Evolutionary conservation across 30 jellyfish, hydroid and myxozoan genomes (phyloP).

Genomic region (Aurelia aurita): DNA sequence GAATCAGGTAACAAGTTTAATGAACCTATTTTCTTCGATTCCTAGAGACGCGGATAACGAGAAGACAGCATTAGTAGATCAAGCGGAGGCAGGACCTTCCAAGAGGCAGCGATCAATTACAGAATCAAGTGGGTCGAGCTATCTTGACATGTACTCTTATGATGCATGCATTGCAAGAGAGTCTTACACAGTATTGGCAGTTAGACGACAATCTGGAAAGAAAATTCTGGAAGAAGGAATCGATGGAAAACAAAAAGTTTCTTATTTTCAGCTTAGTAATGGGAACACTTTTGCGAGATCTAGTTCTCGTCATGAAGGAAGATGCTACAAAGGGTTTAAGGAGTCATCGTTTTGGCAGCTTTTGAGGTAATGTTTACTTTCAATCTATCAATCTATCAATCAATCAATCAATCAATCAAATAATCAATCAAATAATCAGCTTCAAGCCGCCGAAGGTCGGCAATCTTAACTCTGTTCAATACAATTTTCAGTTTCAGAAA

Average conservation of each 20-base stretch:
- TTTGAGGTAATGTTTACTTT: neutral
- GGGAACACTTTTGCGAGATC: conserved; percentile 5
- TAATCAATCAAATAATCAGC: too few species aligned
- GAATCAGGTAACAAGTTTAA: too few species aligned
- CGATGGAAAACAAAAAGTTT: neutral
- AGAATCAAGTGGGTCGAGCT: neutral
- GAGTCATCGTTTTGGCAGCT: conserved; percentile 27
- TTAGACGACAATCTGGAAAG: neutral
- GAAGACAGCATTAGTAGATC: neutral
- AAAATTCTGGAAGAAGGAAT: neutral
- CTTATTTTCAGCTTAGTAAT: conserved; percentile 23
- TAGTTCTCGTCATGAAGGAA: neutral
- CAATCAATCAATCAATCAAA: too few species aligned
- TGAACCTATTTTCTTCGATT: too few species aligned
- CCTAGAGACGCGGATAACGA: neutral
- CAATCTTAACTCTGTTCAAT: too few species aligned
- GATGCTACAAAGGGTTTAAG: conserved; percentile 25
- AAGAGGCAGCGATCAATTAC: neutral
- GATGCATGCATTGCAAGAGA: conserved; percentile 13
- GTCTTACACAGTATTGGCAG: conserved; percentile 30
- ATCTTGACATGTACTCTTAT: conserved; percentile 20
- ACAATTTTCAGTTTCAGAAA: too few species aligned
- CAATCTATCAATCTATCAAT: too few species aligned
- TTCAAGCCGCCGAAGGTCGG: too few species aligned
- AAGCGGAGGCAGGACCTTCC: too few species aligned